Percentiles rank a stretch among this genome's conserved stretches.
Conservation (phyloP, 1,140 invertebrate genomes). For the Ostrea edulis region DNA sequence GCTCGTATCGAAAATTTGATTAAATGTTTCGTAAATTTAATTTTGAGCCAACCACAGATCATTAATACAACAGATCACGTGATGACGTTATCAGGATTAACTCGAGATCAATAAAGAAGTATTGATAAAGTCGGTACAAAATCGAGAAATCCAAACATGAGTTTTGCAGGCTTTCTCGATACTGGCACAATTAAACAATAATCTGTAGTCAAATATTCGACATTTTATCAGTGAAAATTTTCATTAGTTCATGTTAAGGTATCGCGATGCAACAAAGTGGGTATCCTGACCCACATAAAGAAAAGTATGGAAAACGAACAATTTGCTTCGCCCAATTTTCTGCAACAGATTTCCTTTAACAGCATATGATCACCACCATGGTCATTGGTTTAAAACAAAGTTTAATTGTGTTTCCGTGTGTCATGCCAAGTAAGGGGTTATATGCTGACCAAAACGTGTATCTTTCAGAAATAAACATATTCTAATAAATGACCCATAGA, state of each 20-base stretch:
- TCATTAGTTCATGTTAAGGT: constrained; percentile 14
- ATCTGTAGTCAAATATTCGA: constrained; percentile 14
- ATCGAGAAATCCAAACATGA: constrained; percentile 25
- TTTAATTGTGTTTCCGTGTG: too few relatives aligned
- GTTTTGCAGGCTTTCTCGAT: constrained; percentile 5
- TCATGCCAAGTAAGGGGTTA: neutral
- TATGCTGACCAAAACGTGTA: neutral
- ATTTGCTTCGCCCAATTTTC: neutral
- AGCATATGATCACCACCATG: too few relatives aligned
- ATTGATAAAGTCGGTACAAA: constrained; percentile 21
- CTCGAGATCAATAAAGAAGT: constrained; percentile 30
- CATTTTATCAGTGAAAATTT: constrained; percentile 7
- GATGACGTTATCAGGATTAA: constrained; percentile 38
- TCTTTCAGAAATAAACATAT: neutral
- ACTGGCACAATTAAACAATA: constrained; percentile 33
- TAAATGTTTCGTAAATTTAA: constrained; percentile 20
- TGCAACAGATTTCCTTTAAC: neutral
- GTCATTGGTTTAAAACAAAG: too few relatives aligned
- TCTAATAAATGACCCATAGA: neutral
- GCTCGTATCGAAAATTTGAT: constrained; percentile 7
- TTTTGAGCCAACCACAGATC: neutral
- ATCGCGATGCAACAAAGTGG: neutral
- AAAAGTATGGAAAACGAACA: neutral
- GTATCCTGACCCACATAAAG: constrained; percentile 11
- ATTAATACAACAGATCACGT: constrained; percentile 10